Conservation (phyloP, 2,113 vertebrate genomes). For the Lampris incognitus region DNA sequence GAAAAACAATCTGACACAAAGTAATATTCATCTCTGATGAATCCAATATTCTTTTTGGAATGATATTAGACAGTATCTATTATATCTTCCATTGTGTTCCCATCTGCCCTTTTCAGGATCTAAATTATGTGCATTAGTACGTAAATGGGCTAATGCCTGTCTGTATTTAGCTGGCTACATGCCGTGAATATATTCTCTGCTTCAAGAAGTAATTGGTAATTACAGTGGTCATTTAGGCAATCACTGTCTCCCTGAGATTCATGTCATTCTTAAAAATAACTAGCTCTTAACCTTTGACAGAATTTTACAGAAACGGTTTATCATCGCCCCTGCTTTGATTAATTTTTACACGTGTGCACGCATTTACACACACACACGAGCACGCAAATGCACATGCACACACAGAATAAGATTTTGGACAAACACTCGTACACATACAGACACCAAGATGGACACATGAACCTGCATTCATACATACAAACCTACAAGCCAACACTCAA, state of each 20-base stretch:
- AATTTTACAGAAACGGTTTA: constrained; percentile 99
- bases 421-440: constrained; percentile 87
- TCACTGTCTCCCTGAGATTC: constrained; percentile 99
- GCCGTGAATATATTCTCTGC: constrained; percentile 99
- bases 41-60: constrained; percentile 99
- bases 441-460: constrained; percentile 61
- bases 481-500: not conserved
- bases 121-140: constrained; percentile 99
- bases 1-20: constrained; percentile 99
- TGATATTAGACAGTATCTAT: constrained; percentile 99
- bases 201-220: constrained; percentile 99
- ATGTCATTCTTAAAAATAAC: constrained; percentile 99
- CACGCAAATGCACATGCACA: constrained; percentile 83
- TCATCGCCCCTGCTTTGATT: constrained; percentile 99
- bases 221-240: constrained; percentile 99
- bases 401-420: constrained; percentile 33
- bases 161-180: constrained; percentile 99
- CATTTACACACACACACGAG: constrained; percentile 86
- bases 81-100: constrained; percentile 99
- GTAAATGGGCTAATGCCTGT: constrained; percentile 99
- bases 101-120: constrained; percentile 99
- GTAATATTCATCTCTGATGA: constrained; percentile 99
- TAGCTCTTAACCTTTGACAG: constrained; percentile 99
- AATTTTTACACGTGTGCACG: constrained; percentile 85
- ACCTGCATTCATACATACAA: constrained; percentile 83